Evolutionary conservation across 2,113 vertebrate genomes (phyloP).

Genomic region (Sylvia atricapilla): DNA sequence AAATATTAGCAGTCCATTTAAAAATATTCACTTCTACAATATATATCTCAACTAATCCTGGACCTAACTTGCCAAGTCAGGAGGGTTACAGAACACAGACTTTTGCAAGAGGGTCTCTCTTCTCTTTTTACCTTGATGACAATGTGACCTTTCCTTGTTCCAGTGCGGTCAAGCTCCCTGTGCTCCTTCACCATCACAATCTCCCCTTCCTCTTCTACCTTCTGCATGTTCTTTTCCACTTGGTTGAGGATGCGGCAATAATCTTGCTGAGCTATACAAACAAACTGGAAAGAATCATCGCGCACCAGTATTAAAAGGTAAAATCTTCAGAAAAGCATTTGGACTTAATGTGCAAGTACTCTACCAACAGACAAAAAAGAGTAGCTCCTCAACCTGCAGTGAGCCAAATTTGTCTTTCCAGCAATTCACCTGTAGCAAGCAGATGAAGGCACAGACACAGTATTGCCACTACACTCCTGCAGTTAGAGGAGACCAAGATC

Average conservation of each 20-base stretch:
- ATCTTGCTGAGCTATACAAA: constrained; percentile 98
- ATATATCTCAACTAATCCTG: background rate
- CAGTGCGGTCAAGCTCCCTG: constrained; percentile 94
- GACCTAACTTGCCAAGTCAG: background rate
- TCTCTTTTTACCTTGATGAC: constrained; percentile 90
- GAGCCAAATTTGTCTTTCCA: background rate
- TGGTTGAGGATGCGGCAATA: constrained; percentile 99
- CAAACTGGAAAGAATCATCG: constrained; percentile 82
- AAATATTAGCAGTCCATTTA: background rate
- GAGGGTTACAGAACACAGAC: background rate
- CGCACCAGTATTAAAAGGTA: constrained; percentile 13
- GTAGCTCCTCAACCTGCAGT: background rate
- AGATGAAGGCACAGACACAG: background rate
- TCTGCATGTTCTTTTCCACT: constrained; percentile 99
- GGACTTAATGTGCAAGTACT: constrained; percentile 15
- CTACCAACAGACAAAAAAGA: constrained; percentile 6
- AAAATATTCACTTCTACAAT: background rate
- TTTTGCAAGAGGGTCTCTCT: background rate
- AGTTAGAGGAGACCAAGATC: background rate
- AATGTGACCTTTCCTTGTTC: constrained; percentile 97
- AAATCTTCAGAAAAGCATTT: background rate
- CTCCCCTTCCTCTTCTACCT: constrained; percentile 97
- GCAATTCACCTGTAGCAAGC: background rate
- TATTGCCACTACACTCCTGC: background rate
- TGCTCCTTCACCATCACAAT: constrained; percentile 99